Base-by-base conservation (phyloP, 2,888 invertebrate species). In the Thera obeliscata region DNA sequence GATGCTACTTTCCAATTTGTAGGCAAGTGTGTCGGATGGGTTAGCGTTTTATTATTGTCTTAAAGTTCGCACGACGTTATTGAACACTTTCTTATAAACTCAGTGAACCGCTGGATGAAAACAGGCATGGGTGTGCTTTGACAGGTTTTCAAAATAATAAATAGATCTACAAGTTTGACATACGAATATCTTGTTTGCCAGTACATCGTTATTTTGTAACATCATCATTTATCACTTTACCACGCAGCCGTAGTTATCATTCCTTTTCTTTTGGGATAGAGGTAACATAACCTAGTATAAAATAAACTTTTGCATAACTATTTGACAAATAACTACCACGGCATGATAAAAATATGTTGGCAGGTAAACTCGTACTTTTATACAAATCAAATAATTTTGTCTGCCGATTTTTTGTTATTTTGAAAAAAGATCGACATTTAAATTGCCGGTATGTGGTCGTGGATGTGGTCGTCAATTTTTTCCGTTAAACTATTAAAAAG, bases 1-100 rank as follows among this genome's bases (percentile, higher is more conserved):
- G 52, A 48, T 22, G n/a, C 49, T 22, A 67, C 69, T 69, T 69
- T 66, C 66, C 66, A 69, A 66, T 69, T 57, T 60, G 7, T 59
- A 54, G 63, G 35, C 48, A 66, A 66, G 69, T 69, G 63, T 63
- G 69, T 66, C 59, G 62, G 52, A 58, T 52, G 58, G 62, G 35
- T 41, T 55, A 49, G 50, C 46, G 33, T 33, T 66, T 65, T 69
- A 66, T 69, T 60, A 60, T 58, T 63, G 66, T 66, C 62, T 56
- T 69, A 62, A 69, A 66, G 54, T 66, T 69, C 69, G 46, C 65
- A 60, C 62, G 61, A 22, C 46, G 49, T 58, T 58, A 54, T 46
- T 22, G 46, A 62, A 52, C 66, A 66, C 69, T 66, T 69, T 59
- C 59, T 49, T 64, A 50, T 55, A 48, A 46, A 56, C 58, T 46